These are phyloP conservation scores for Emydocephalus ijimae DNA, from an alignment of 2,113 vertebrate species.

Conservation along the genomic window DNA sequence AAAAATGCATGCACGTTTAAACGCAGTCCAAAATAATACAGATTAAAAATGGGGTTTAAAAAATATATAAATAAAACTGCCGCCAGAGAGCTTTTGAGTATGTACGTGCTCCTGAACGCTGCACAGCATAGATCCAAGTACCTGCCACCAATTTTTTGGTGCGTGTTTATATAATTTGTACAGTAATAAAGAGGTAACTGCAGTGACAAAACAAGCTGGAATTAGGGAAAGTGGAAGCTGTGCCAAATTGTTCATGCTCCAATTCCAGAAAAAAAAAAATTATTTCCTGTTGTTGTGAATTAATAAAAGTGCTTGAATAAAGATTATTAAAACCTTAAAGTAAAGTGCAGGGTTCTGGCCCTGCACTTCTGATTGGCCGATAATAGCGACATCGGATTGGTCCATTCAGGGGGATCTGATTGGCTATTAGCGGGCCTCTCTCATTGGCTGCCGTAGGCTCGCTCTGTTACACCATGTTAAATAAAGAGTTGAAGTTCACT, in stretches of 20 bases:
- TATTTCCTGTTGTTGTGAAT: too few relatives aligned
- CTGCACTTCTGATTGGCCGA: too few relatives aligned
- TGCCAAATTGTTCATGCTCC: neutral
- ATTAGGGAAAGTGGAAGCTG: neutral
- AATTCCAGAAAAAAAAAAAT: neutral
- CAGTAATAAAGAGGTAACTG: neutral
- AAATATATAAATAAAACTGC: neutral
- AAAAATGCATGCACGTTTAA: neutral
- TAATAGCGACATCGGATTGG: too few relatives aligned
- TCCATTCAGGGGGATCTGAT: too few relatives aligned
- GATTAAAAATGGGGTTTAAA: neutral
- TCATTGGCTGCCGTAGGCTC: too few relatives aligned
- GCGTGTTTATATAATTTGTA: too few relatives aligned
- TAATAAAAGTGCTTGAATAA: too few relatives aligned
- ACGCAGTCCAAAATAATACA: neutral
- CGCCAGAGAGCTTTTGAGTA: neutral
- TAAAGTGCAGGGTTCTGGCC: too few relatives aligned
- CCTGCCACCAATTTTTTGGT: neutral
- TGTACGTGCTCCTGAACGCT: neutral
- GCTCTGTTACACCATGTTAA: too few relatives aligned
- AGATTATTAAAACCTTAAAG: too few relatives aligned
- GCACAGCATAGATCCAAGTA: neutral
- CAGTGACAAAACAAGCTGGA: neutral
- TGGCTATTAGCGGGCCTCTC: too few relatives aligned
- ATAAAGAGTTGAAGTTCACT: too few relatives aligned